These are phyloP conservation scores for Drosophila carrolli DNA, from an alignment of 1,140 invertebrate genomes.

Conservation along the genomic window DNA sequence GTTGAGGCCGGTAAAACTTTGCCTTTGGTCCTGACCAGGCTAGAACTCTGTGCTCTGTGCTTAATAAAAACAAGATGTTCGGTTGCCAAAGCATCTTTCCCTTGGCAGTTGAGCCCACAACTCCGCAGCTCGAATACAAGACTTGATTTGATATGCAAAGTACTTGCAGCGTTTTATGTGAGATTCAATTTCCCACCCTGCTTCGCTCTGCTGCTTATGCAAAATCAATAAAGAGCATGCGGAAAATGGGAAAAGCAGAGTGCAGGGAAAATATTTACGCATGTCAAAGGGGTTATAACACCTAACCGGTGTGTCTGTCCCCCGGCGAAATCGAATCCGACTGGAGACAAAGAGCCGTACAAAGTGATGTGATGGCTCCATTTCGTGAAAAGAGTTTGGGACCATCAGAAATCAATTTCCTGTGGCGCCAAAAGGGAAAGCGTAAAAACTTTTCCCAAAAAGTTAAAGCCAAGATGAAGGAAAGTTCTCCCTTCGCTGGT, in stretches of 20 bases:
- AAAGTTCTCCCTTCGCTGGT: conserved; percentile 31
- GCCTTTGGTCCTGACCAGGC: conserved; percentile 28
- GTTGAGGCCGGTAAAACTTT: conserved; percentile 51
- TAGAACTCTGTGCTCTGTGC: conserved; percentile 15
- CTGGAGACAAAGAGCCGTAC: conserved; percentile 21
- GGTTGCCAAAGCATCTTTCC: conserved; percentile 1
- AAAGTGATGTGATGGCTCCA: conserved; percentile 51
- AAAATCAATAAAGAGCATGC: conserved; percentile 66
- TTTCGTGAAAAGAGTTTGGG: conserved; percentile 32
- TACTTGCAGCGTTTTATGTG: conserved; percentile 49
- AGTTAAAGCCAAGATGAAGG: conserved; percentile 66
- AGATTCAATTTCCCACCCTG: conserved; percentile 53
- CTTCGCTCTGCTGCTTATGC: conserved; percentile 49
- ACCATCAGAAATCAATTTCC: conserved; percentile 78
- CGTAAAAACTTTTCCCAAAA: conserved; percentile 63
- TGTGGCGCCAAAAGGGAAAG: conserved; percentile 61
- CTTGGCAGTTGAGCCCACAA: conserved; percentile 11
- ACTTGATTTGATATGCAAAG: conserved; percentile 56
- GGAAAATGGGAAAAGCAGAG: conserved; percentile 38
- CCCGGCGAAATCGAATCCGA: conserved; percentile 36
- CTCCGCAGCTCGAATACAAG: conserved; percentile 18
- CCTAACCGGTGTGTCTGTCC: conserved; percentile 49
- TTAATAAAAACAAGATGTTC: conserved; percentile 35
- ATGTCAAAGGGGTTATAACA: conserved; percentile 72
- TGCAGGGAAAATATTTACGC: conserved; percentile 47